A percentile compares a stretch with the other conserved stretches of the same genome.
These are phyloP conservation scores for Drosophila differens DNA, from an alignment of 2,888 invertebrate species.

Conservation along the genomic window DNA sequence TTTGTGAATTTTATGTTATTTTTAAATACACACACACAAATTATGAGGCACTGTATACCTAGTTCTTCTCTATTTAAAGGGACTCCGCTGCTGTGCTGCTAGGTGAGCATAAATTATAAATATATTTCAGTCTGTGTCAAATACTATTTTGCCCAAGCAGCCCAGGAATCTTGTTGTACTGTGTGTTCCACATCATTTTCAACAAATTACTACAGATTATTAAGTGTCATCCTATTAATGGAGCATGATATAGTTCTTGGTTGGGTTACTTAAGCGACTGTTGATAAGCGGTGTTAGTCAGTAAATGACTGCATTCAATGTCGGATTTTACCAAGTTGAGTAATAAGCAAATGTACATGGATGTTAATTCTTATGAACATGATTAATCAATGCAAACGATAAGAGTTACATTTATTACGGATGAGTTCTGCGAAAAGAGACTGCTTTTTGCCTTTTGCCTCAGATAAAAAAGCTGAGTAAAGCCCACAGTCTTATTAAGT, in stretches of 20 bases:
- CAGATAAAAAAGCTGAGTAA: background rate
- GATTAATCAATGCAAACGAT: background rate
- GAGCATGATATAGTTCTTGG: constrained; percentile 32
- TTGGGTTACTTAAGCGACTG: constrained; percentile 44
- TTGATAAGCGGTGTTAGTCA: constrained; percentile 42
- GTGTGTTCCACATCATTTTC: constrained; percentile 55
- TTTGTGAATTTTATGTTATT: constrained; percentile 57
- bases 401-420: background rate
- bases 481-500: background rate
- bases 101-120: constrained; percentile 76
- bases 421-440: background rate
- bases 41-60: constrained; percentile 52
- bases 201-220: constrained; percentile 74
- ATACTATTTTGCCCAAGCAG: constrained; percentile 64
- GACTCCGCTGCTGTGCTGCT: constrained; percentile 44
- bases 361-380: background rate
- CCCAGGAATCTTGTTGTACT: constrained; percentile 66
- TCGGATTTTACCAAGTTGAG: constrained; percentile 8
- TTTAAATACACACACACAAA: constrained; percentile 53
- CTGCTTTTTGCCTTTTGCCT: background rate
- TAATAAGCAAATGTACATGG: background rate
- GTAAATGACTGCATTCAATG: background rate
- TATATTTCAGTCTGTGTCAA: constrained; percentile 76
- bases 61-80: constrained; percentile 56
- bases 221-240: constrained; percentile 65